Evolutionary conservation across 2,888 invertebrate species (phyloP), one percentile per base, ranked within the genome.

Genomic region (Furcula furcula): DNA sequence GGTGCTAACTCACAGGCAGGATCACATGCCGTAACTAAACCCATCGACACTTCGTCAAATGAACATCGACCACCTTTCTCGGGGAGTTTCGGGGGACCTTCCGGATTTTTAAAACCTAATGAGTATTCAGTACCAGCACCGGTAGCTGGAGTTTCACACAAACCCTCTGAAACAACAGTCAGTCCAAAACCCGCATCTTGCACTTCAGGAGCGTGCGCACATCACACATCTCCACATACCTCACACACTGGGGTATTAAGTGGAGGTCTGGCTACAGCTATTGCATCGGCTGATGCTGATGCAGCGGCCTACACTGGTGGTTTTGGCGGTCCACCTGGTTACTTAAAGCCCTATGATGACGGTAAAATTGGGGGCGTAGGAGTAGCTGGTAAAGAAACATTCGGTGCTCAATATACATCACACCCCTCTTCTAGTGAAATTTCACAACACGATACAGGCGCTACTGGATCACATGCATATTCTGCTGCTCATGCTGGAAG

Each of bases 241-340:
- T 12, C 3, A 7, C 35, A 40, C 5, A 35, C 30, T 29, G n/a
- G 32, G 15, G 50, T 36, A 29, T 21, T 38, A 6, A 31, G 21
- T 23, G 48, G 45, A 25, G 44, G 23, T 26, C 43, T 44, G n/a
- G 44, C 47, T 30, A 30, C 38, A 4, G 63, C 68, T 10, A 46
- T 40, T 18, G 72, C 75, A 7, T 40, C 52, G 3, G 72, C 74
- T 14, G 51, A 50, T 34, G 73, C 79, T 10, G 66, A 69, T 30
- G 69, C 76, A 5, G 62, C 68, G 15, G 67, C 63, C 20, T 87
- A 87, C 42, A 64, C 74, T 9, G 86, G 84, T 32, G 82, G 87
- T 9, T 88, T 88, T 48, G 84, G 86, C 20, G 88, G 85, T 15
- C 84, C 87, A 27, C 77, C 85, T 14, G 88, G 88, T n/a, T 36